These are phyloP conservation scores for Pemphredon lugubris DNA, from an alignment of 2,888 invertebrate genomes.

Conservation along the genomic window DNA sequence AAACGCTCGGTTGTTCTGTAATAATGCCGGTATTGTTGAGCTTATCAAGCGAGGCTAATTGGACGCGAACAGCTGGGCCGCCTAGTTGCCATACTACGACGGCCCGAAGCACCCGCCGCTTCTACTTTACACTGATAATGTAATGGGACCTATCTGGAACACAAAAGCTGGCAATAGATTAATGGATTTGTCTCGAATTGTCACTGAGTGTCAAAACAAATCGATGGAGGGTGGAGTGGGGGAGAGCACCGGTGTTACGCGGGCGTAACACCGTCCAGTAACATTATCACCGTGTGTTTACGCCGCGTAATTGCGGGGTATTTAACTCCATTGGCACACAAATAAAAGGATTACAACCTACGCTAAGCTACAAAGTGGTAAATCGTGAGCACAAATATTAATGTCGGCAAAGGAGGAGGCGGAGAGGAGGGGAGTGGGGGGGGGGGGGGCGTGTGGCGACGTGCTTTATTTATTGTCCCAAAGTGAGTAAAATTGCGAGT, in stretches of 20 bases:
- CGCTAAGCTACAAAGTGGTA: too few relatives aligned
- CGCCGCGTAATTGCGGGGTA: neutral
- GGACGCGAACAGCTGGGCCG: slow-evolving; percentile 79
- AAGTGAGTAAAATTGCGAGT: too few relatives aligned
- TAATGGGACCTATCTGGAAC: slow-evolving; percentile 77
- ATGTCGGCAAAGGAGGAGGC: too few relatives aligned
- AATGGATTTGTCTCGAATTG: slow-evolving; percentile 76
- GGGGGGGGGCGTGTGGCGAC: too few relatives aligned
- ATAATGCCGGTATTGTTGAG: slow-evolving; percentile 80
- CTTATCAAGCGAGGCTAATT: slow-evolving; percentile 81
- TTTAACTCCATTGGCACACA: too few relatives aligned
- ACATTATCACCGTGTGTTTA: neutral
- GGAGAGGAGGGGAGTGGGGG: too few relatives aligned
- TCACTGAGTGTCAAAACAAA: slow-evolving; percentile 74
- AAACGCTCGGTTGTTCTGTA: slow-evolving; percentile 75
- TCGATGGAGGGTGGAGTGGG: slow-evolving; percentile 45
- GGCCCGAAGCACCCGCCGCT: slow-evolving; percentile 61
- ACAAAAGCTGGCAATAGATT: slow-evolving; percentile 78
- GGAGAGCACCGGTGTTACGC: neutral
- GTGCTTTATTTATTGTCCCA: too few relatives aligned
- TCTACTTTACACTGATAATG: slow-evolving; percentile 78
- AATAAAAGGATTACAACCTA: too few relatives aligned
- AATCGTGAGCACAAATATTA: too few relatives aligned
- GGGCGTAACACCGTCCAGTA: neutral
- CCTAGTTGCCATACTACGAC: slow-evolving; percentile 56